phyloP scores from a whole-genome alignment of 1,140 invertebrate genomes.

The Venturia canescens region DNA sequence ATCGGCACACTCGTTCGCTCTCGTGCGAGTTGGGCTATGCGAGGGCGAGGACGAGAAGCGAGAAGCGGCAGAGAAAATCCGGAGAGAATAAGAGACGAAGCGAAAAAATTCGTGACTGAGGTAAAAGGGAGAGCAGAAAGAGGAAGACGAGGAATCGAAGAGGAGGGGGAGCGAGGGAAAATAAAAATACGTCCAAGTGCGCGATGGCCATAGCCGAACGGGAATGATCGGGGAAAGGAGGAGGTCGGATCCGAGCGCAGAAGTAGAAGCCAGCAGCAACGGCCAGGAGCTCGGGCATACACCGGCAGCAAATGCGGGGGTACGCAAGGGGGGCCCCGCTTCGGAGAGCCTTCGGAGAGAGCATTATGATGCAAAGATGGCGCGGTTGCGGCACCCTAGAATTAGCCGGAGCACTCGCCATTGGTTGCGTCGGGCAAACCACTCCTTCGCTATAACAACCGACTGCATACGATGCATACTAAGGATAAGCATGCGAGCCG shows the following conservation, averaged over 20 bases:
- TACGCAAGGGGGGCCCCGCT: constrained; percentile 62
- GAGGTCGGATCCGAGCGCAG: constrained; percentile 27
- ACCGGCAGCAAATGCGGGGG: constrained; percentile 31
- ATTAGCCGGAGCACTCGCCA: constrained; percentile 77
- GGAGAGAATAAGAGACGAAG: constrained; percentile 1
- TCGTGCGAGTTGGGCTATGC: constrained; percentile 43
- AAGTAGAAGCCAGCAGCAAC: constrained; percentile 33
- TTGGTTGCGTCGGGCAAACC: constrained; percentile 75
- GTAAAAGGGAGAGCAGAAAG: constrained; percentile 48
- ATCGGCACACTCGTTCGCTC: constrained; percentile 23
- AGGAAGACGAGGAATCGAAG: constrained; percentile 37
- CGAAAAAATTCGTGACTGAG: constrained; percentile 16
- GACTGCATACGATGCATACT: constrained; percentile 77
- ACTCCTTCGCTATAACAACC: constrained; percentile 77
- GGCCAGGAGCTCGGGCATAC: constrained; percentile 16
- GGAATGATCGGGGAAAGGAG: constrained; percentile 33
- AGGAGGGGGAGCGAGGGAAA: background rate
- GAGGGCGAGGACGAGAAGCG: constrained; percentile 59
- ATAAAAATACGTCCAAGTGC: constrained; percentile 20
- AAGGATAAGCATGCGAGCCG: constrained; percentile 73
- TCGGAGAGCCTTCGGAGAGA: constrained; percentile 45
- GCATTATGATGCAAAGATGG: constrained; percentile 78
- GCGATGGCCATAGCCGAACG: constrained; percentile 29
- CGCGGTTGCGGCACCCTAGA: constrained; percentile 76
- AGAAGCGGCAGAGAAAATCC: constrained; percentile 43